A percentile compares a stretch with the other conserved stretches of the same genome.
These are phyloP conservation scores for Drosophila seguyi DNA, from an alignment of 1,140 invertebrate species.

Conservation along the genomic window DNA sequence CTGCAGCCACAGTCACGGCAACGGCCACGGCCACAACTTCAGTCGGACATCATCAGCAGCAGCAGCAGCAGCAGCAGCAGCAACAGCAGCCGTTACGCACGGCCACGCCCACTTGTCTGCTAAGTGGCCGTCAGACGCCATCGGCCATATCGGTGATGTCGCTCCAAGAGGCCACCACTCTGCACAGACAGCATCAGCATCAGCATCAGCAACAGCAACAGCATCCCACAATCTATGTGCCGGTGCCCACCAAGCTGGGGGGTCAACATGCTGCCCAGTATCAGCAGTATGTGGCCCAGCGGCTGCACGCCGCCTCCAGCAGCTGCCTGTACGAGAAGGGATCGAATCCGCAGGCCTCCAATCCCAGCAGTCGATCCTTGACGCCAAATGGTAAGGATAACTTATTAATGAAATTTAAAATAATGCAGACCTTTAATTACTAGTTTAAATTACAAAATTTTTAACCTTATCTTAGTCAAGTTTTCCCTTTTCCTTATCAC, in stretches of 20 bases:
- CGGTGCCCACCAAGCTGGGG: slow-evolving; percentile 58
- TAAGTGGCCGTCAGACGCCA: slow-evolving; percentile 78
- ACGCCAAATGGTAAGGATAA: slow-evolving; percentile 56
- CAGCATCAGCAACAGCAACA: slow-evolving; percentile 45
- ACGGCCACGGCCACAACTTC: slow-evolving; percentile 20
- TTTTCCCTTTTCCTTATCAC: background rate
- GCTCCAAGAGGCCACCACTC: slow-evolving; percentile 68
- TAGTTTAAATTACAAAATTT: background rate
- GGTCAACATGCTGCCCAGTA: slow-evolving; percentile 58
- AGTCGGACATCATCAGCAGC: slow-evolving; percentile 24
- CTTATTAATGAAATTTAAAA: background rate
- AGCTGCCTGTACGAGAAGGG: slow-evolving; percentile 75
- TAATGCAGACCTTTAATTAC: too few species aligned
- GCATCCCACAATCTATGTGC: slow-evolving; percentile 63
- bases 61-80: slow-evolving; percentile 15
- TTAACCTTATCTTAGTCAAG: background rate
- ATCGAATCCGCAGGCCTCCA: background rate
- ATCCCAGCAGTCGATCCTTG: slow-evolving; percentile 49
- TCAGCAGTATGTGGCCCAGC: slow-evolving; percentile 69
- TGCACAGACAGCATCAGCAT: slow-evolving; percentile 40
- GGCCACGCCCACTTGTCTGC: slow-evolving; percentile 70
- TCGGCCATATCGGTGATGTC: slow-evolving; percentile 76
- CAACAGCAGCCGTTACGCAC: slow-evolving; percentile 66
- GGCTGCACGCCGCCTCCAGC: slow-evolving; percentile 65
- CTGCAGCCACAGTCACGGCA: slow-evolving; percentile 29